phyloP scores from a whole-genome alignment of 2,888 invertebrate species.

The Zelleria hepariella region DNA sequence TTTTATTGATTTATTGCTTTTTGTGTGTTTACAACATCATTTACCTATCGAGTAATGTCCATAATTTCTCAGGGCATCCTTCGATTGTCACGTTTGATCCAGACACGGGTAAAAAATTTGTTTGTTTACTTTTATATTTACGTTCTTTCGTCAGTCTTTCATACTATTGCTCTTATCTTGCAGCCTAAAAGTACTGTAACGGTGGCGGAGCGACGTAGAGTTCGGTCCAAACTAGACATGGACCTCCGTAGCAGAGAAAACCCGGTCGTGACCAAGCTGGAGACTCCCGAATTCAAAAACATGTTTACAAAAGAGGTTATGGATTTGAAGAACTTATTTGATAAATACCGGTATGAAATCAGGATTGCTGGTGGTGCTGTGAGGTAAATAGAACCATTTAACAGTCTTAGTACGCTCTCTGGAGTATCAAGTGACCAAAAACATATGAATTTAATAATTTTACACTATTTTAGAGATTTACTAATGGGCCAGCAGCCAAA shows the following conservation, averaged over 20 bases:
- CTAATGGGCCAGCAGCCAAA: conserved; percentile 84
- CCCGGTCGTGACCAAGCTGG: conserved; percentile 79
- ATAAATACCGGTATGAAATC: conserved; percentile 85
- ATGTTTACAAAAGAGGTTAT: conserved; percentile 88
- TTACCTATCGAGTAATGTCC: not conserved
- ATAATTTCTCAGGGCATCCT: not conserved
- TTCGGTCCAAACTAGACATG: conserved; percentile 40
- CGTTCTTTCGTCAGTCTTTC: not conserved
- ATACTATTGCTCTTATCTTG: not conserved
- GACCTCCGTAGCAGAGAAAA: conserved; percentile 59
- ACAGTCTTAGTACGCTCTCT: no score
- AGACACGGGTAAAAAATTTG: not conserved
- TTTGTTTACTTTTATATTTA: not conserved
- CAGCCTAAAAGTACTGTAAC: not conserved
- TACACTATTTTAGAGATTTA: conserved; percentile 74
- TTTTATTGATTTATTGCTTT: no score
- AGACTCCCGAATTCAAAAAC: conserved; percentile 80
- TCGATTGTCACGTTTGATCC: not conserved
- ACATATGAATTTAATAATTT: conserved; percentile 5
- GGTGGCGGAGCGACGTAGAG: conserved; percentile 19
- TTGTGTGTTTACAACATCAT: not conserved
- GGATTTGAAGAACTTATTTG: conserved; percentile 80
- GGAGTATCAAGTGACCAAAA: no score
- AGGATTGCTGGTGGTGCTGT: conserved; percentile 98
- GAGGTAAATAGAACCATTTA: conserved; percentile 54